phyloP scores from a whole-genome alignment of 2,113 vertebrate genomes.

The Triplophysa rosa region DNA sequence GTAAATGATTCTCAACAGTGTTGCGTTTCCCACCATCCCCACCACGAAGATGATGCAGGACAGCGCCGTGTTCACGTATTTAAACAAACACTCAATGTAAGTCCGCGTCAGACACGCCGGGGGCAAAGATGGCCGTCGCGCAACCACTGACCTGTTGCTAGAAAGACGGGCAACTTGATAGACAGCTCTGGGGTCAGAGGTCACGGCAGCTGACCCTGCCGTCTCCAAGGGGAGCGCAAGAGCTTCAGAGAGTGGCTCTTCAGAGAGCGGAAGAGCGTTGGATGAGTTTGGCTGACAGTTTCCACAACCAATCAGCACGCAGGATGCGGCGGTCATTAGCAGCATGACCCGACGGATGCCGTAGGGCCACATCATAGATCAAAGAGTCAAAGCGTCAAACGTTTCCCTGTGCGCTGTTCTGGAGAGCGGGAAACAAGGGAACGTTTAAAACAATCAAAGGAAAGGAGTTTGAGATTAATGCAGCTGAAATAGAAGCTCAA shows the following conservation, averaged over 20 bases:
- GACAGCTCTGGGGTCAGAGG: constrained; percentile 9
- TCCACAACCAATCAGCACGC: constrained; percentile 41
- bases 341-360: constrained; percentile 13
- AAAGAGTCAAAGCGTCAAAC: not conserved
- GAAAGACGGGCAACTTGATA: not conserved
- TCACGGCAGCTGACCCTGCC: constrained; percentile 11
- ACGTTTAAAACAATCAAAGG: not conserved
- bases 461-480: not conserved
- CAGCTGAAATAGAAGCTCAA: too few species aligned
- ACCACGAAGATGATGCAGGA: constrained; percentile 85
- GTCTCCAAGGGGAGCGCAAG: constrained; percentile 1
- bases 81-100: constrained; percentile 75
- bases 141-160: not conserved
- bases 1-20: constrained; percentile 87
- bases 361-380: not conserved
- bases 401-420: not conserved
- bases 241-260: constrained; percentile 28
- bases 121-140: not conserved
- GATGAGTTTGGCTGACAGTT: constrained; percentile 53
- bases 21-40: constrained; percentile 86
- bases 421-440: constrained; percentile 15
- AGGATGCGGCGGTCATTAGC: constrained; percentile 48
- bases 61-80: constrained; percentile 83
- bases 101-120: constrained; percentile 58
- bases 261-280: constrained; percentile 30